Evolutionary conservation across 2,113 vertebrate genomes (phyloP).

Genomic region (Steatornis caripensis): DNA sequence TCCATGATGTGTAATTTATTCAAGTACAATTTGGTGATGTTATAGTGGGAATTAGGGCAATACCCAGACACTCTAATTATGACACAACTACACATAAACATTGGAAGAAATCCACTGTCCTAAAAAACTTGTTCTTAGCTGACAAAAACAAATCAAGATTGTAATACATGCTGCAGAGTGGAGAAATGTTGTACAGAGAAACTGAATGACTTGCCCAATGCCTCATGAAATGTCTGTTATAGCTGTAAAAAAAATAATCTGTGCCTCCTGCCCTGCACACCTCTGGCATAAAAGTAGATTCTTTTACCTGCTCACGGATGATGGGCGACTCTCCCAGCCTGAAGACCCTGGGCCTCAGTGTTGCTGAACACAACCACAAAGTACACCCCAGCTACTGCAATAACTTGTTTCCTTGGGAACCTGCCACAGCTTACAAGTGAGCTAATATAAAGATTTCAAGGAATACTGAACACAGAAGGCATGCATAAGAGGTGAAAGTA

Average conservation of each 20-base stretch:
- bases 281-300: not conserved
- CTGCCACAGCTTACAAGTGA: not conserved
- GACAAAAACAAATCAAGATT: not conserved
- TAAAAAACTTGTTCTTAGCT: not conserved
- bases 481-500: not conserved
- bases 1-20: conserved; percentile 41
- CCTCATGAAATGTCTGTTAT: not conserved
- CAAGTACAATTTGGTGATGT: conserved; percentile 24
- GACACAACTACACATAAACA: not conserved
- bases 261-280: not conserved
- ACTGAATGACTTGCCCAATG: not conserved
- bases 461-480: not conserved
- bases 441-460: not conserved
- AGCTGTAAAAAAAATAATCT: not conserved
- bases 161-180: not conserved
- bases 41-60: not conserved
- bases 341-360: not conserved
- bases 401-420: not conserved
- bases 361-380: not conserved
- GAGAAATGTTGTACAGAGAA: not conserved
- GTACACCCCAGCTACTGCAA: not conserved
- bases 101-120: not conserved
- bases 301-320: not conserved
- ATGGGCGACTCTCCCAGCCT: not conserved
- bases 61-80: conserved; percentile 10